Base-by-base conservation (phyloP, 2,113 vertebrate species). In the Pithys albifrons region DNA sequence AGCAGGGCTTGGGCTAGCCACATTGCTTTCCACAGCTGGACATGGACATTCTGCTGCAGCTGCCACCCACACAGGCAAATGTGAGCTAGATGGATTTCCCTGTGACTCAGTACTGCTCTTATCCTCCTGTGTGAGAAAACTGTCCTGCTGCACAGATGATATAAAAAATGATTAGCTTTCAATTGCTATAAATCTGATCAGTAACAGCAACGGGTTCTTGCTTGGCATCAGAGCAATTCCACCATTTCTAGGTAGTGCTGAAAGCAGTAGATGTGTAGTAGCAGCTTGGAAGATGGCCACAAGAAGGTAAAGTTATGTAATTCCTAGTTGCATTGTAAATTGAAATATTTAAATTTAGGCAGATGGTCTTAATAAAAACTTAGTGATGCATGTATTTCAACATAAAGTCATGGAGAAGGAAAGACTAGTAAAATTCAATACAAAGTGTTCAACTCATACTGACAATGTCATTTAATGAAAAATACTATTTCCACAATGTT, bases 31-130 rank as follows among this genome's bases (percentile, higher is more conserved):
- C 94, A 86, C 84, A 95, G 94, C 65, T 93, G 89, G 91, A 85
- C 80, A 52, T 37, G 58, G 86, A 48, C 48, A 64, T 64, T 84
- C 65, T 75, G 72, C 73, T 91, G 86, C 70, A 85, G 69, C 84
- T 93, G 69, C 93, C 95, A 95, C 89, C 91, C 96, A 92, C 94
- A 89, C 80, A 81, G 92, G 45, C 67, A 2, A 77, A 58, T 20
- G 64, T 41, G 91, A 91, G 69, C 62, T 52, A 4, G 29, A 59
- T 52, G 61, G 70, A 69, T 64, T 65, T 74, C 57, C 0, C 0
- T 81, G 80, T 92, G 89, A 91, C 80, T 92, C 84, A 89, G 57
- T 20, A n/a, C 28, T 54, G 79, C 29, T 80, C 52, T 85, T n/a
- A 25, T 23, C 46, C 64, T 57, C 41, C 54, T 24, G 28, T 31